Conservation (phyloP, 2,113 vertebrate genomes). For the Tricholaema leucomelas region DNA sequence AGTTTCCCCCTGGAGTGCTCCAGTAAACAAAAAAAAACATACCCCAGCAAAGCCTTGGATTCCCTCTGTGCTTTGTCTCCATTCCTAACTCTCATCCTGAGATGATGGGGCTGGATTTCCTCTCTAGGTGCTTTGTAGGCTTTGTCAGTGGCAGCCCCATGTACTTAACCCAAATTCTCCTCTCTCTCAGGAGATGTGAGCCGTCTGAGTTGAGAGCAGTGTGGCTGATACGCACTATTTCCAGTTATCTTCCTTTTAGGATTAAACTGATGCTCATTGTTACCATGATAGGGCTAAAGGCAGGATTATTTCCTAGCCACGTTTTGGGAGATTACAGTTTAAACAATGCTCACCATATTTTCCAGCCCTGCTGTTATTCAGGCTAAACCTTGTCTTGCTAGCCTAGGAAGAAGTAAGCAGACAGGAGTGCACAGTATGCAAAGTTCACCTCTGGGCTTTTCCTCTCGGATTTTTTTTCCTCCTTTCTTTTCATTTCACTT, state of each 20-base stretch:
- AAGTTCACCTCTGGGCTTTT: neutral
- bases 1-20: neutral
- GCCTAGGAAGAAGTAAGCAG: neutral
- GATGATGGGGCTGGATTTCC: neutral
- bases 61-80: neutral
- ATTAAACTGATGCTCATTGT: slow-evolving; percentile 15
- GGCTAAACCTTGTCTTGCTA: neutral
- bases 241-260: neutral
- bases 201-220: neutral
- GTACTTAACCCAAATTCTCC: slow-evolving; percentile 28
- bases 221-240: slow-evolving; percentile 33
- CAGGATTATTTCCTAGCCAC: neutral
- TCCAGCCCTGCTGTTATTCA: neutral
- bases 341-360: neutral
- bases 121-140: neutral
- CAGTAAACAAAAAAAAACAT: neutral
- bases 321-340: neutral
- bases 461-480: neutral
- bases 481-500: neutral
- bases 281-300: neutral
- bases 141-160: neutral
- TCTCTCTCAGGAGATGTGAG: neutral
- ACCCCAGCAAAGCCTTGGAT: neutral
- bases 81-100: neutral
- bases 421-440: neutral